Conservation (phyloP, 2,888 invertebrate genomes). For the Amphipyra tragopoginis region DNA sequence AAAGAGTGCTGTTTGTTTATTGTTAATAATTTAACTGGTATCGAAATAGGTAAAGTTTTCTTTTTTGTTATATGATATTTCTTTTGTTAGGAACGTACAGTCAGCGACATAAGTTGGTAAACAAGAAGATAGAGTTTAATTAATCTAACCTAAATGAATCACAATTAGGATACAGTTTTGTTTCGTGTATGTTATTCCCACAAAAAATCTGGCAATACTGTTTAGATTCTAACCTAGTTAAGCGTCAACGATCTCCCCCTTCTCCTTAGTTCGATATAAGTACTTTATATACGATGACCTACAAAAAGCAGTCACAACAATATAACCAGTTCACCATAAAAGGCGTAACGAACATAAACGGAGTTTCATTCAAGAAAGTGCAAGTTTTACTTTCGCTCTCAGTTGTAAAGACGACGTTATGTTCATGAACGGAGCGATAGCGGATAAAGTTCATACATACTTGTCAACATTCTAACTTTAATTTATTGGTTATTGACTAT, state of each 20-base stretch:
- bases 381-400: slow-evolving; percentile 62
- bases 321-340: slow-evolving; percentile 26
- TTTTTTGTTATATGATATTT: too few relatives aligned
- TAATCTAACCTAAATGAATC: too few relatives aligned
- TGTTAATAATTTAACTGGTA: too few relatives aligned
- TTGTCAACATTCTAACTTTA: neutral
- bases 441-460: neutral
- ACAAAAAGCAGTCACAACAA: slow-evolving; percentile 9
- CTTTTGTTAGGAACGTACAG: too few relatives aligned
- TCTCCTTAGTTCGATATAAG: neutral
- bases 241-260: neutral
- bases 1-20: too few relatives aligned
- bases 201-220: too few relatives aligned
- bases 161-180: too few relatives aligned
- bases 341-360: slow-evolving; percentile 14
- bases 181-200: too few relatives aligned
- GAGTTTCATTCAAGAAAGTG: slow-evolving; percentile 57
- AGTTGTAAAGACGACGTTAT: slow-evolving; percentile 14
- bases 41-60: too few relatives aligned
- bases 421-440: slow-evolving; percentile 56
- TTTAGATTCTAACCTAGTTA: too few relatives aligned
- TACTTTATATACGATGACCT: neutral
- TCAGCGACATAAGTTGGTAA: too few relatives aligned
- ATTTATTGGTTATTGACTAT: neutral
- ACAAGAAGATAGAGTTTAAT: too few relatives aligned